Evolutionary conservation across 2,888 invertebrate species (phyloP), one percentile per base, ranked within the genome.

Genomic region (Trichopria drosophilae): DNA sequence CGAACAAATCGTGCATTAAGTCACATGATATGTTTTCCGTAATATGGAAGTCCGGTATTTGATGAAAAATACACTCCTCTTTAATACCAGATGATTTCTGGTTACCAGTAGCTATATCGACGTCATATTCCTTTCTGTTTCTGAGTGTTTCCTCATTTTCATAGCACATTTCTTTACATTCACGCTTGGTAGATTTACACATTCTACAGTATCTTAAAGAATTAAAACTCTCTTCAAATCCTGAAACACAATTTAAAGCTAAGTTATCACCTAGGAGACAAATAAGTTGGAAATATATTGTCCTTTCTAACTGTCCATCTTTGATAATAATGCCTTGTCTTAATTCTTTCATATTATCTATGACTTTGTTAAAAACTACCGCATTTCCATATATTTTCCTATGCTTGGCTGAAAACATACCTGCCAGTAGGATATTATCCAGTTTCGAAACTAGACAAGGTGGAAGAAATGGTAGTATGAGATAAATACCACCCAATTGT

Each of bases 231-330:
- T 49, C 47, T 1, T 32, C 34, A 29, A 55, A 55, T 1, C 52
- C 53, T 22, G 49, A 51, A 29, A 43, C 40, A 23, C 34, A 18
- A 23, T 58, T 58, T 1, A 53, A 1, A 1, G 53, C 55, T 1
- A 53, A 13, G 36, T 53, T 58, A 31, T 58, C 55, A 2, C 55
- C 58, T 13, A 53, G 23, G 1, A 53, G n/a, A 16, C 45, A 20
- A 16, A 49, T n/a, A 3, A 35, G 45, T 7, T 54, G 22, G 34
- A 56, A 58, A 39, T 52, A 50, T 18, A 55, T 16, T 20, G 18
- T 39, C 1, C 32, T 6, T 7, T 36, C 13, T n/a, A n/a, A n/a
- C 6, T 36, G 1, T 6, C 22, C 36, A 3, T 45, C 24, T 3
- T 51, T 32, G 2, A 10, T 32, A 4, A 57, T 22, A 6, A 47